Evolutionary conservation across 2,888 invertebrate genomes (phyloP).

Genomic region (Boloria euphrosyne): DNA sequence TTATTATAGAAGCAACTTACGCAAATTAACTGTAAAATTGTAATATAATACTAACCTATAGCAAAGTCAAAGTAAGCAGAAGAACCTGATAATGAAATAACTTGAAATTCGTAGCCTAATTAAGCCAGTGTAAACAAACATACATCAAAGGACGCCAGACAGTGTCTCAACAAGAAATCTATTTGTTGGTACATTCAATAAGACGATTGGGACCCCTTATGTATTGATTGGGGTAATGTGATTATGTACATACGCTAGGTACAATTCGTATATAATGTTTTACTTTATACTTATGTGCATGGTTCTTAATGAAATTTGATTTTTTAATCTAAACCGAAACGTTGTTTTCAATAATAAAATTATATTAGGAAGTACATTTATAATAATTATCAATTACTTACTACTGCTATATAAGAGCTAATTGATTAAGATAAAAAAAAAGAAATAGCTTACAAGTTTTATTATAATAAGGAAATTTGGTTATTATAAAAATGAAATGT

Average conservation of each 20-base stretch:
- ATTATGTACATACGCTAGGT: conserved; percentile 4
- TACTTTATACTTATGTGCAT: neutral
- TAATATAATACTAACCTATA: neutral
- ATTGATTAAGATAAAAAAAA: no score
- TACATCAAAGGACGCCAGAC: conserved; percentile 69
- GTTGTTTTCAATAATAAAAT: no score
- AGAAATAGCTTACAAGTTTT: no score
- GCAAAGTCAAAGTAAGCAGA: conserved; percentile 26
- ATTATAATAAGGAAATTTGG: no score
- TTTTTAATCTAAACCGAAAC: no score
- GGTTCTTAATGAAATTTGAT: no score
- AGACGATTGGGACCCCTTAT: conserved; percentile 47
- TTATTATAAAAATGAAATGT: no score
- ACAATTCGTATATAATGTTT: neutral
- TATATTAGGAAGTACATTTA: no score
- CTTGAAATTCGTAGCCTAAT: conserved; percentile 43
- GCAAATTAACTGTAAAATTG: conserved; percentile 1
- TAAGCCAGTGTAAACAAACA: conserved; percentile 57
- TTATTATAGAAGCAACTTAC: no score
- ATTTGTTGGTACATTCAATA: conserved; percentile 72
- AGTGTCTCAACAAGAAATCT: conserved; percentile 59
- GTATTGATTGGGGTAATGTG: conserved; percentile 36
- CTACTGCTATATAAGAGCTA: no score
- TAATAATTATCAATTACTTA: no score
- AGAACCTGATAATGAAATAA: conserved; percentile 39